Conservation (phyloP, 2,888 invertebrate genomes). For the Sphaerophoria taeniata region DNA sequence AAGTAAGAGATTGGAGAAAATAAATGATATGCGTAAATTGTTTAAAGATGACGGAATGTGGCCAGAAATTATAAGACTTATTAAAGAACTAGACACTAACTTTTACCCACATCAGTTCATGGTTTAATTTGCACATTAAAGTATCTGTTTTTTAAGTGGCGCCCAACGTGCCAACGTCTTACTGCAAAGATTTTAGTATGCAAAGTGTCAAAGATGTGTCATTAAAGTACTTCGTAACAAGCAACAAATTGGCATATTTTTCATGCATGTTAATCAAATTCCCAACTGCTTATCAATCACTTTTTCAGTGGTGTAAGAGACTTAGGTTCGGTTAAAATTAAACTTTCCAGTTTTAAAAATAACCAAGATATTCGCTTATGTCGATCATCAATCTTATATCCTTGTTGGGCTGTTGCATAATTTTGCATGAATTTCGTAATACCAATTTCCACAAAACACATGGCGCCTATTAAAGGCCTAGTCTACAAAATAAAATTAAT, state of each 20-base stretch:
- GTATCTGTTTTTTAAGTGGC: not conserved
- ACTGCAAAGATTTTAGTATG: too few species aligned
- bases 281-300: slow-evolving; percentile 1
- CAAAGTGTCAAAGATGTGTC: too few species aligned
- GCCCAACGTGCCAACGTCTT: not conserved
- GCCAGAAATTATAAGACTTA: too few species aligned
- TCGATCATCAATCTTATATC: slow-evolving; percentile 11
- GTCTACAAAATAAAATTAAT: slow-evolving; percentile 47
- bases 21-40: slow-evolving; percentile 4
- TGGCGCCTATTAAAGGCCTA: slow-evolving; percentile 6
- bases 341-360: slow-evolving; percentile 39
- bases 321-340: not conserved
- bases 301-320: slow-evolving; percentile 40
- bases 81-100: too few species aligned
- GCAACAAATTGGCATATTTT: not conserved
- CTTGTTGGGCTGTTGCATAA: slow-evolving; percentile 57
- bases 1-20: slow-evolving; percentile 1
- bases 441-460: slow-evolving; percentile 44
- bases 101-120: too few species aligned
- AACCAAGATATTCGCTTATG: not conserved
- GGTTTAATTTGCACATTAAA: not conserved
- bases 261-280: too few species aligned
- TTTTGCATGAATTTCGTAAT: slow-evolving; percentile 50
- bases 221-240: not conserved
- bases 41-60: not conserved